Evolutionary conservation across 2,113 vertebrate genomes (phyloP), one percentile per base, ranked within the genome.

Genomic region (Perccottus glenii): DNA sequence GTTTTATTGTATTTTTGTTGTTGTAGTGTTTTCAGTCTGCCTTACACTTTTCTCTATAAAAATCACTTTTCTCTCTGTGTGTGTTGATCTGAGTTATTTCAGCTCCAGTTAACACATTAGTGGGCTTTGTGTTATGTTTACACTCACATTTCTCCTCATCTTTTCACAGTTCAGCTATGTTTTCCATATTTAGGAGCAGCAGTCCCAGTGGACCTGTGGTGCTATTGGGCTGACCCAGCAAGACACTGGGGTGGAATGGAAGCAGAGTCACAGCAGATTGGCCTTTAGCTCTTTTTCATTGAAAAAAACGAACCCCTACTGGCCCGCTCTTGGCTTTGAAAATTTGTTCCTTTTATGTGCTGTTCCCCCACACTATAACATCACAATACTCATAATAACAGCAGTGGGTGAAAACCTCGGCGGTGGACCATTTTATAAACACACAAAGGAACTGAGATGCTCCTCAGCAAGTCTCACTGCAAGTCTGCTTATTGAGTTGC

Each of bases 321-420:
- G 78, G 67, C 49, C 67, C 77, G 70, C 80, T 83, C 46, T 69
- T 83, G 77, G 70, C 72, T 86, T 80, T 75, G 72, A 82, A 80
- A 87, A 83, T 69, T 73, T 83, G 59, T 69, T 75, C n/a, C 70
- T 64, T 87, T 88, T 90, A 75, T 85, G 53, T 53, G 70, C 14
- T 36, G 48, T 36, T 35, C 52, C 53, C 73, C 78, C 69, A 53
- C 53, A 81, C 67, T 59, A 72, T 61, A 67, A 48, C 69, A 56
- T 68, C 43, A 80, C 72, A 78, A 76, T 80, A 67, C 62, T 80
- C 75, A 72, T 77, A 86, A 85, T 85, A 82, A 84, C 51, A 65
- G 74, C 59, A 50, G 32, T 50, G 77, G 81, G 76, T 86, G 60
- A 78, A 84, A 81, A 73, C 51, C 61, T 46, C 35, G 70, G 75